Evolutionary conservation across 2,797 vertebrate genomes (phyloP), one percentile per base, ranked within the genome.

Genomic region (Triplophysa yarkandensis): DNA sequence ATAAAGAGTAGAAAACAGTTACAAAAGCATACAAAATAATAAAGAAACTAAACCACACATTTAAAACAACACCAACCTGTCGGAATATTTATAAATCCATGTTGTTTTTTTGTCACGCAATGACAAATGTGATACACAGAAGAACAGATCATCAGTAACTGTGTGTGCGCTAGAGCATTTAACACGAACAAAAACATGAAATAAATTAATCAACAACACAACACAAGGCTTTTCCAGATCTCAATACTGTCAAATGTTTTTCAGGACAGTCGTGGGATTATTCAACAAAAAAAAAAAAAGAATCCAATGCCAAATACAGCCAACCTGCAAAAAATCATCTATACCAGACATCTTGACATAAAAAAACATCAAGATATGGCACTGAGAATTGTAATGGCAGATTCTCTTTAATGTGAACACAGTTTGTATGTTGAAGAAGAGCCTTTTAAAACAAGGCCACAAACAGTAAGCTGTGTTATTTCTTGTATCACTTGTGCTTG

Each of bases 1-100:
- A 32, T 78, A 83, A 84, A 88, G 88, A 82, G 84, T 87, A 85
- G 84, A 82, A 89, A 84, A 70, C 60, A 80, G 63, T 52, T 72
- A 17, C 27, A 52, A 64, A 50, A 81, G 79, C 79, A 83, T 70
- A 88, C 77, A 85, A 88, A 80, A 83, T 43, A 72, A 72, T 23
- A 44, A 50, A 78, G 66, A 77, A 78, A 83, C n/a, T 9, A 39
- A 60, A 71, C 44, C 7, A 19, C 44, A 61, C 16, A 17, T 14
- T 10, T 54, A 54, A 54, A 55, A 63, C 41, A 70, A 44, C 25
- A 17, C 23, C 36, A 36, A 14, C 43, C 43, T 48, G 57, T 34
- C 57, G 64, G 34, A 1, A 63, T 21, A 21, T 65, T 23, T 27
- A 55, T 14, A 55, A 23, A n/a, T 41, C 74, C 76, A 58, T 80